Evolutionary conservation across 2,888 invertebrate genomes (phyloP), one percentile per base, ranked within the genome.

Genomic region (Camptogramma bilineatum): DNA sequence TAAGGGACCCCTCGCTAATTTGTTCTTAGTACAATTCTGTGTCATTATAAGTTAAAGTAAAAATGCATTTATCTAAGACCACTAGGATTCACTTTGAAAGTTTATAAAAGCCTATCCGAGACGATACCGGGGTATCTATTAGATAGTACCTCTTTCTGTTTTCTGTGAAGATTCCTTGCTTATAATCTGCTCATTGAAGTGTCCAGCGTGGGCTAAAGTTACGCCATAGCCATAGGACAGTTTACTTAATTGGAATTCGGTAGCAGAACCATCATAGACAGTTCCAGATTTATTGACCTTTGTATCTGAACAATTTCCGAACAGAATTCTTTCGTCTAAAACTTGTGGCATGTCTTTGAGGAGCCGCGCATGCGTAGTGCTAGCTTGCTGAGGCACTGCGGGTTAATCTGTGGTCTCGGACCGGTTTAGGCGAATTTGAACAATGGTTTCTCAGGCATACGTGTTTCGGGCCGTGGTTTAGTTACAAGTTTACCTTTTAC

Each of bases 391-490:
- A 21, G 24, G 42, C 42, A 59, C 52, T 56, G 44, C 19, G 47
- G 48, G 39, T 60, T 47, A 24, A 24, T 60, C 60, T 60, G 59
- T 61, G 53, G 46, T 89, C 88, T 88, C 88, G 87, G 81, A 92
- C 92, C 91, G 90, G 92, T 85, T 87, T 85, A 81, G 85, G 84
- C 82, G 82, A 87, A 88, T 90, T 87, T 88, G 80, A 90, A 92
- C 89, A 91, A 90, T 91, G 83, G 89, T 34, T 57, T 67, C 67
- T 70, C 70, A 69, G 68, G 58, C 62, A 56, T 70, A 69, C 63
- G 66, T 66, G 66, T 68, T 68, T 54, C 62, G 57, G 48, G 34
- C 51, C 47, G 52, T 21, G 42, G 28, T 31, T 61, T 50, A 42
- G 54, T 55, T 51, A 51, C n/a, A 16, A 28, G 18, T 34, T 39